These are phyloP conservation scores for Elanus axillaris DNA, from an alignment of 2,113 vertebrate species.

Conservation along the genomic window DNA sequence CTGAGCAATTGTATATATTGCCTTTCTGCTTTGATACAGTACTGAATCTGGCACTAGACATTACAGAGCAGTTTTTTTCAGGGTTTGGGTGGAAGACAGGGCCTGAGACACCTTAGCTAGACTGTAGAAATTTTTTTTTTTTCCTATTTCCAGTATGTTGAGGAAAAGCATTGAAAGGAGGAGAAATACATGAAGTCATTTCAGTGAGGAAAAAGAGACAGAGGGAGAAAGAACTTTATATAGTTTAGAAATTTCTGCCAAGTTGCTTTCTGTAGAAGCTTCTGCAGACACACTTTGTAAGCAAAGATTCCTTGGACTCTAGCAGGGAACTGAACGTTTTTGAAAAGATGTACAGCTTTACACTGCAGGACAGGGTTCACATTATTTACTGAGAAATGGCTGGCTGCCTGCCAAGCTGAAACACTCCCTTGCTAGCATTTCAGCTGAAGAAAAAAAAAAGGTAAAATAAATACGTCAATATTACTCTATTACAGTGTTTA, in stretches of 20 bases:
- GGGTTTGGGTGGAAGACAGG: not conserved
- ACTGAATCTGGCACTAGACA: not conserved
- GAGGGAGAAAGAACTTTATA: not conserved
- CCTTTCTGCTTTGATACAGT: not conserved
- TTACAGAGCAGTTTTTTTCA: not conserved
- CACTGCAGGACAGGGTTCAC: not conserved
- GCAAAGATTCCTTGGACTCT: not conserved
- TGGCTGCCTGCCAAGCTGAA: slow-evolving; percentile 21
- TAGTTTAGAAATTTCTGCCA: not conserved
- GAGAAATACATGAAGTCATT: not conserved
- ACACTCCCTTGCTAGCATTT: slow-evolving; percentile 19
- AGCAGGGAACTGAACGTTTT: not conserved
- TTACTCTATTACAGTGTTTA: slow-evolving; percentile 17
- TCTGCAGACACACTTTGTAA: not conserved
- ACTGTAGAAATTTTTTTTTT: not conserved
- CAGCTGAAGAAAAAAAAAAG: not conserved
- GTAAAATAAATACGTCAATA: slow-evolving; percentile 22
- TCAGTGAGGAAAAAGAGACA: not conserved
- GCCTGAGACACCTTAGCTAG: not conserved
- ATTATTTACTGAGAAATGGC: slow-evolving; percentile 18
- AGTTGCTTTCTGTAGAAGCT: not conserved
- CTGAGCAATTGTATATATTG: not conserved
- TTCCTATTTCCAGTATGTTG: not conserved
- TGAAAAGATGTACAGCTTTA: slow-evolving; percentile 12
- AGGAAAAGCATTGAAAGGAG: not conserved